Evolutionary conservation across 2,113 vertebrate species (phyloP).

Genomic region (Hippocampus abdominalis): DNA sequence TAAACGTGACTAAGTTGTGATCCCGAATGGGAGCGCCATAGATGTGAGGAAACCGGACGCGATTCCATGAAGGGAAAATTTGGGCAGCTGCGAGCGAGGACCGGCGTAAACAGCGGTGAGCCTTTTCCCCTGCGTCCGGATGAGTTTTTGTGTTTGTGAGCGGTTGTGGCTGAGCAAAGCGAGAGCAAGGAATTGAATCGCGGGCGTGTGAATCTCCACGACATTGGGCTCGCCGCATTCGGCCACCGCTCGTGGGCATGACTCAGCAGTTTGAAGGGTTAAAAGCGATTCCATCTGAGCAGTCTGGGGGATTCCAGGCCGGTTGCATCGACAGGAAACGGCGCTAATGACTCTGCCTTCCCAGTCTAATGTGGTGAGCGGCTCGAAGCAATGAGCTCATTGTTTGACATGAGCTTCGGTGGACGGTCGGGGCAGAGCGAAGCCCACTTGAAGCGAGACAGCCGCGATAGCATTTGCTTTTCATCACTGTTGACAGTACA

Average conservation of each 20-base stretch:
- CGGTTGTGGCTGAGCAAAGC: conserved; percentile 11
- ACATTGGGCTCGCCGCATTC: not conserved
- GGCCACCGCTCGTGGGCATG: conserved; percentile 7
- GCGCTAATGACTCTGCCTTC: conserved; percentile 37
- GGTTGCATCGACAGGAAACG: conserved; percentile 42
- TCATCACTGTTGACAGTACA: not conserved
- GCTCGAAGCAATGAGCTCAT: conserved; percentile 55
- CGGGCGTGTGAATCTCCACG: not conserved
- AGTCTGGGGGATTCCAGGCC: not conserved
- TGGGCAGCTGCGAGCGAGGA: conserved; percentile 23
- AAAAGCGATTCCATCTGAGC: conserved; percentile 23
- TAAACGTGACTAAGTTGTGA: not conserved
- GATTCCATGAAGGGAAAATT: conserved; percentile 24
- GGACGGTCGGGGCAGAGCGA: not conserved
- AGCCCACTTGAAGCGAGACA: not conserved
- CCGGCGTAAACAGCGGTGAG: conserved; percentile 3
- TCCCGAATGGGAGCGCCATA: conserved; percentile 8
- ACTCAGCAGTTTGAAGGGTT: conserved; percentile 31
- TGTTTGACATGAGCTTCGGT: conserved; percentile 1
- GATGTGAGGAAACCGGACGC: conserved; percentile 29
- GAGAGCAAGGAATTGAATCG: conserved; percentile 28
- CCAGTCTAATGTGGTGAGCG: conserved; percentile 48
- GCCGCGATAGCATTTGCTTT: not conserved
- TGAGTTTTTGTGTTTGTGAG: not conserved
- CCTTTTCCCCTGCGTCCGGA: conserved; percentile 1